Evolutionary conservation across 2,797 vertebrate genomes (phyloP), one percentile per base, ranked within the genome.

Genomic region (Halcyon chelicuti): DNA sequence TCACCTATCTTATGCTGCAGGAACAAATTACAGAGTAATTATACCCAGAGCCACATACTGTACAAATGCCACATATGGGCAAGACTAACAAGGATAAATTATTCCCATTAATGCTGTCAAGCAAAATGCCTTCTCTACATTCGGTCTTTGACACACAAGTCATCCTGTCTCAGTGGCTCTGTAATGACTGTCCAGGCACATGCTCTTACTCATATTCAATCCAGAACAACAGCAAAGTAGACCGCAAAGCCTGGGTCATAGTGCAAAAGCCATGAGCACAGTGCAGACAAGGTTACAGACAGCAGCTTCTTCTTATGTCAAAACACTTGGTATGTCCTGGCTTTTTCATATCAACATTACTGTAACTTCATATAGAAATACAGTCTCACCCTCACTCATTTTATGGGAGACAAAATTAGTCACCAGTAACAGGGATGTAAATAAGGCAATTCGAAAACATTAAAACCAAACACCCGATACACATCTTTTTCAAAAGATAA

Each of bases 21-120:
- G n/a, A 88, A 76, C 14, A 92, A 86, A 95, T 75, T 60, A 78
- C 55, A 86, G 71, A 77, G 28, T 39, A 90, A 84, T 85, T 78
- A 66, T 14, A 79, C 17, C 44, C 73, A 81, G 81, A 90, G 40
- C 39, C 73, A 79, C 13, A 39, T 4, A 87, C 4, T 40, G 40
- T 55, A 68, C 15, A 71, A 61, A 77, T 61, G 29, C 49, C 51
- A 62, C 66, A 75, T 33, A 31, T 2, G 17, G 35, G 23, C 63
- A 85, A 74, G 77, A 51, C 55, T 57, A 60, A 76, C 23, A n/a
- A 49, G 40, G 25, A 63, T 46, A 33, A 90, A 62, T 85, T 76
- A 82, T 22, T 88, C 57, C 37, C 74, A 58, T 58, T 71, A 73
- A 67, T 3, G 12, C 33, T 73, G 60, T 62, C 51, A 86, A 52